Conservation (phyloP, 2,797 vertebrate species). For the Myotis vivesi region DNA sequence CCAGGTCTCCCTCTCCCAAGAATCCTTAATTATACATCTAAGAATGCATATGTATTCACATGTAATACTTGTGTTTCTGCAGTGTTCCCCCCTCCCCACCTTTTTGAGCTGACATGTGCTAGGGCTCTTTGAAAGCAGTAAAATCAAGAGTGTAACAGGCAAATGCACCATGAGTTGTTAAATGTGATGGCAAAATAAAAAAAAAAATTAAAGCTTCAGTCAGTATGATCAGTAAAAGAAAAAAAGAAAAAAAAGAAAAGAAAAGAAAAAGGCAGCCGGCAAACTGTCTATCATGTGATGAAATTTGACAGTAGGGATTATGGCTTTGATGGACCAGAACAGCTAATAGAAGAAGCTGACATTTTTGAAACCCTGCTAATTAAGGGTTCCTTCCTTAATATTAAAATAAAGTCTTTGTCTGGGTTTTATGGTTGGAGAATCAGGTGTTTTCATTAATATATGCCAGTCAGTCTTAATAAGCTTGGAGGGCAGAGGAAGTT, state of each 20-base stretch:
- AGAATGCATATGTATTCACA: conserved; percentile 81
- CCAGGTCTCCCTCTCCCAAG: conserved; percentile 78
- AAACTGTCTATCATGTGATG: conserved; percentile 91
- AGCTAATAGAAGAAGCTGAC: conserved; percentile 91
- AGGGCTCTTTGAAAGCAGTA: conserved; percentile 81
- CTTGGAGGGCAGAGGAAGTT: conserved; percentile 89
- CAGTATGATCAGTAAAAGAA: conserved; percentile 81
- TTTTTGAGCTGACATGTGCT: conserved; percentile 82
- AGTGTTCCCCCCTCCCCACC: conserved; percentile 72
- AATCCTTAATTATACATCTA: conserved; percentile 83
- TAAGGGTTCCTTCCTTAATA: conserved; percentile 91
- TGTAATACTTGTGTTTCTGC: conserved; percentile 84
- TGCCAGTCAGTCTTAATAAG: conserved; percentile 93
- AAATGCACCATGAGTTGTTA: conserved; percentile 85
- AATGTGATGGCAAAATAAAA: conserved; percentile 85
- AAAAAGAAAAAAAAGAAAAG: conserved; percentile 55
- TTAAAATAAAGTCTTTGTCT: conserved; percentile 91
- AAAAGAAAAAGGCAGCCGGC: conserved; percentile 78
- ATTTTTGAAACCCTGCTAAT: conserved; percentile 92
- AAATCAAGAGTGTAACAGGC: conserved; percentile 82
- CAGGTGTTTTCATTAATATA: conserved; percentile 92
- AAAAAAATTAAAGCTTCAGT: conserved; percentile 80
- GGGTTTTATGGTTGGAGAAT: conserved; percentile 91
- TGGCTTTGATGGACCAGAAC: conserved; percentile 92
- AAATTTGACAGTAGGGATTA: conserved; percentile 92